Conservation (phyloP, 2,888 invertebrate species). For the Patella depressa region DNA sequence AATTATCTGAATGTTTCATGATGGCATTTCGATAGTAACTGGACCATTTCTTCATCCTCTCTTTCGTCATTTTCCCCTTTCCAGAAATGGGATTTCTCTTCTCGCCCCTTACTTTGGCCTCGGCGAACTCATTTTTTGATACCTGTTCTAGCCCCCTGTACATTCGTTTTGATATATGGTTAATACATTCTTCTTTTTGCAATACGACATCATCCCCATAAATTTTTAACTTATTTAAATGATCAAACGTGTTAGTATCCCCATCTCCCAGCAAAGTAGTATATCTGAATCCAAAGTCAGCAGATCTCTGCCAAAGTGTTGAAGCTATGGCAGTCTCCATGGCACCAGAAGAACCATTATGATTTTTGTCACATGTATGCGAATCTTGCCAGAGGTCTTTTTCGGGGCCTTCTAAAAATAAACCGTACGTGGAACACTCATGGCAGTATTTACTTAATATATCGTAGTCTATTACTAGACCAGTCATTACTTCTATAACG, state of each 20-base stretch:
- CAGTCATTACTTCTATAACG: not conserved
- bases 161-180: not conserved
- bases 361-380: not conserved
- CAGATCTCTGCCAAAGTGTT: not conserved
- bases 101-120: not conserved
- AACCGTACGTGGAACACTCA: not conserved
- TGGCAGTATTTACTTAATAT: not conserved
- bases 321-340: not conserved
- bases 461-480: not conserved
- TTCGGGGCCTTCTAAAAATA: not conserved
- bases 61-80: constrained; percentile 1
- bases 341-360: not conserved
- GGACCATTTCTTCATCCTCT: not conserved
- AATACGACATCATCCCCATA: not conserved
- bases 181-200: not conserved
- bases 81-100: not conserved
- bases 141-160: not conserved
- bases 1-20: not conserved
- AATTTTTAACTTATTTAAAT: not conserved
- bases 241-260: not conserved
- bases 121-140: not conserved
- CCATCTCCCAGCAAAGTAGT: constrained; percentile 14
- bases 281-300: not conserved
- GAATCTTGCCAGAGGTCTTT: not conserved
- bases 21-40: not conserved